Percentiles rank a stretch among this genome's conserved stretches.
phyloP scores from a whole-genome alignment of 37 sponge, comb jelly and placozoan genomes.

The Corticium candelabrum region DNA sequence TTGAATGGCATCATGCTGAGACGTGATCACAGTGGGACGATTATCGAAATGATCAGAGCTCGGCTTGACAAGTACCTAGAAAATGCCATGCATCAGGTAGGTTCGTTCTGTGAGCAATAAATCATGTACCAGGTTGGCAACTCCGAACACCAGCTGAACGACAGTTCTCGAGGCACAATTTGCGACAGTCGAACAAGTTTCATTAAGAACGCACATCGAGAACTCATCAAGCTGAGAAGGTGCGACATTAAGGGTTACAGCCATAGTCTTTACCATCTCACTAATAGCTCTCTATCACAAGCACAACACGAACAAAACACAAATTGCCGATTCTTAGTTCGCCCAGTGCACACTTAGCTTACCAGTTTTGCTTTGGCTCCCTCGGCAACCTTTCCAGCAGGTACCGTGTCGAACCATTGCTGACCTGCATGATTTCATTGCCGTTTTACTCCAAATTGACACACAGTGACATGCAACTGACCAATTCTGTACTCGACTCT shows the following conservation, averaged over 20 bases:
- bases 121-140: conserved; percentile 57
- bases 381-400: neutral
- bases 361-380: neutral
- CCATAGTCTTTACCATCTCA: neutral
- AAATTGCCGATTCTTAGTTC: too few species aligned
- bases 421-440: too few species aligned
- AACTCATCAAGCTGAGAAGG: conserved; percentile 32
- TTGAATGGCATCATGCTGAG: conserved; percentile 21
- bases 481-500: conserved; percentile 1
- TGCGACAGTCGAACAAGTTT: conserved; percentile 61
- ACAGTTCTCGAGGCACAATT: conserved; percentile 60
- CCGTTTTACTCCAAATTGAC: too few species aligned
- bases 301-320: too few species aligned
- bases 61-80: conserved; percentile 40
- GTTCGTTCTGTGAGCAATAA: neutral
- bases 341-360: too few species aligned
- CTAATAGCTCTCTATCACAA: neutral
- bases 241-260: too few species aligned
- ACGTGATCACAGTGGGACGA: conserved; percentile 19
- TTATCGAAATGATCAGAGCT: conserved; percentile 24
- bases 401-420: neutral
- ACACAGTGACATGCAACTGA: too few species aligned
- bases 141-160: conserved; percentile 74
- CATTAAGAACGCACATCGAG: conserved; percentile 38
- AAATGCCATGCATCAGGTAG: neutral